A percentile compares a stretch with the other conserved stretches of the same genome.
Conservation (phyloP, 2,888 invertebrate genomes). For the Silvanus unidentatus region DNA sequence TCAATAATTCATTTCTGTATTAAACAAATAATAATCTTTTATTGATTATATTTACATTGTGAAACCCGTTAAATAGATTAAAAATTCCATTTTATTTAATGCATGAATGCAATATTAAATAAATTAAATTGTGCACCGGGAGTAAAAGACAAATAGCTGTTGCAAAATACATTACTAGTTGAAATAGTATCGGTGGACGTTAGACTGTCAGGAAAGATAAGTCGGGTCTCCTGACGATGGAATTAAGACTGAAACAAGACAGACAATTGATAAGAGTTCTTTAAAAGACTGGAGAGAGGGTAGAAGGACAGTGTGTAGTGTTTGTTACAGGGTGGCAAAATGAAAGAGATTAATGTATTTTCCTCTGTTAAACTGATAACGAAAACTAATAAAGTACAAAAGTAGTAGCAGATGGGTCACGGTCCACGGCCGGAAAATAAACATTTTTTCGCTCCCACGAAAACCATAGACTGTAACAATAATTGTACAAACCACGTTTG, state of each 20-base stretch:
- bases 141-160: constrained; percentile 1
- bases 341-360: no score
- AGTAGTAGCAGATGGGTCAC: constrained; percentile 4
- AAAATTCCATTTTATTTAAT: no score
- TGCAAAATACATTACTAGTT: background rate
- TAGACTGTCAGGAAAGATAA: constrained; percentile 1
- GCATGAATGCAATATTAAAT: no score
- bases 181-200: no score
- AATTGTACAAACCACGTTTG: constrained; percentile 9
- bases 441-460: constrained; percentile 10
- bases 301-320: no score
- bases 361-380: background rate
- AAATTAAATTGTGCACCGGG: background rate
- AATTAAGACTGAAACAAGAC: background rate
- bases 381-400: background rate
- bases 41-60: no score
- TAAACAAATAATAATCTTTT: no score
- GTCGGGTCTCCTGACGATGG: constrained; percentile 1
- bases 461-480: constrained; percentile 10
- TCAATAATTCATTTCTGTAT: no score
- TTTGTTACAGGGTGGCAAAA: no score
- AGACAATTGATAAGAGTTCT: constrained; percentile 1
- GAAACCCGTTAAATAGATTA: no score
- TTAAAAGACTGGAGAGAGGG: background rate
- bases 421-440: constrained; percentile 5